Evolutionary conservation across 2,888 invertebrate species (phyloP).

Genomic region (Euclidia mi): DNA sequence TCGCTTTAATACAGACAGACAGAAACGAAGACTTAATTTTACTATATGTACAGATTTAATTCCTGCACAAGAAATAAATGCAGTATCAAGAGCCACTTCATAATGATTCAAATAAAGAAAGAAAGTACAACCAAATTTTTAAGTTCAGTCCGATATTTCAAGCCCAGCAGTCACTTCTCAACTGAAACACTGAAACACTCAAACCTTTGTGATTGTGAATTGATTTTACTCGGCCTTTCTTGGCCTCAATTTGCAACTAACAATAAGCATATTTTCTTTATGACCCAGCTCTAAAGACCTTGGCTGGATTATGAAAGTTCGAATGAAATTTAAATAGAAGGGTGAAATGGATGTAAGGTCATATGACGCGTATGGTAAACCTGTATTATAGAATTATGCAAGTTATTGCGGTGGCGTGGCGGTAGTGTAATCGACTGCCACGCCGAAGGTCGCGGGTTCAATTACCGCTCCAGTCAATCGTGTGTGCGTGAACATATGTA

Average conservation of each 20-base stretch:
- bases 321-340: constrained; percentile 43
- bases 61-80: too few relatives aligned
- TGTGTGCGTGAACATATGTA: too few relatives aligned
- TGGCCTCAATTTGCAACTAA: neutral
- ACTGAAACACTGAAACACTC: neutral
- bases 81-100: too few relatives aligned
- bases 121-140: too few relatives aligned
- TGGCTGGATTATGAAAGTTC: constrained; percentile 36
- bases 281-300: constrained; percentile 17
- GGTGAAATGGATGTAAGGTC: constrained; percentile 29
- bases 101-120: too few relatives aligned
- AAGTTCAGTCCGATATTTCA: neutral
- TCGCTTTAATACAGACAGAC: too few relatives aligned
- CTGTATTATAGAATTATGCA: neutral
- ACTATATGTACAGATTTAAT: too few relatives aligned
- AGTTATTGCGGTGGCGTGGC: neutral
- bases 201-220: neutral
- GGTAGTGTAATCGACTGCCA: too few relatives aligned
- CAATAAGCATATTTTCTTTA: constrained; percentile 3
- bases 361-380: neutral
- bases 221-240: neutral
- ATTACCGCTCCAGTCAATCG: too few relatives aligned
- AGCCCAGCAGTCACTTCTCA: neutral
- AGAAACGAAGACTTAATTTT: too few relatives aligned
- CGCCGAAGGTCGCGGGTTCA: neutral